Percentiles rank a stretch among this genome's conserved stretches.
These are phyloP conservation scores for Hydrocynus forskahlii DNA, from an alignment of 2,797 vertebrate genomes.

Conservation along the genomic window DNA sequence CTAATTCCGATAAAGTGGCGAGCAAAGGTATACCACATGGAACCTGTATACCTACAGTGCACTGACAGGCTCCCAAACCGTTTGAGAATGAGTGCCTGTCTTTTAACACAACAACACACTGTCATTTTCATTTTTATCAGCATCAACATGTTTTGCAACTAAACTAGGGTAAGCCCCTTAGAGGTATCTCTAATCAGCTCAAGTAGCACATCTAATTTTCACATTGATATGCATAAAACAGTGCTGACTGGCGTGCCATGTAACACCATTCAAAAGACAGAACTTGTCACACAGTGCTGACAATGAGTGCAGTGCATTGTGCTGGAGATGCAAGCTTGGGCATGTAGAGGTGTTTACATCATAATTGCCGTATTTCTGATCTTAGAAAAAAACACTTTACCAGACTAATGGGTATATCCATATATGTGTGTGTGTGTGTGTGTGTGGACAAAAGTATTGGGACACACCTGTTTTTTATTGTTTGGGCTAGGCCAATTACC, in stretches of 20 bases:
- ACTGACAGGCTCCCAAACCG: too few species aligned
- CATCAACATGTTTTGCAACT: neutral
- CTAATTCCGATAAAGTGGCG: too few species aligned
- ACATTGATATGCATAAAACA: neutral
- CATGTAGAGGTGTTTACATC: neutral
- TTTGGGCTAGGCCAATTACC: too few species aligned
- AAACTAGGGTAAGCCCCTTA: neutral
- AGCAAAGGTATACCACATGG: too few species aligned
- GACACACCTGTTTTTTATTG: too few species aligned
- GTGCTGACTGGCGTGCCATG: neutral
- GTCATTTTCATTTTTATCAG: neutral
- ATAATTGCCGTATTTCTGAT: neutral
- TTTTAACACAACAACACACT: neutral
- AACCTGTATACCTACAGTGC: too few species aligned
- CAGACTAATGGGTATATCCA: too few species aligned
- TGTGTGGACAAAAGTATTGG: too few species aligned
- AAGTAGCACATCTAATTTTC: constrained; percentile 20
- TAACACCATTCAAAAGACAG: neutral
- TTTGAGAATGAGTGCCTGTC: too few species aligned
- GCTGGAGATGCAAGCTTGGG: constrained; percentile 15
- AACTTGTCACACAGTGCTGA: neutral
- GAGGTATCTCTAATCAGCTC: constrained; percentile 3
- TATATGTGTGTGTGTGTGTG: too few species aligned
- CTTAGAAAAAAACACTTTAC: neutral
- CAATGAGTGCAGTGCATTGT: neutral